phyloP scores from a whole-genome alignment of 2,888 invertebrate genomes.

The Therioaphis trifolii region DNA sequence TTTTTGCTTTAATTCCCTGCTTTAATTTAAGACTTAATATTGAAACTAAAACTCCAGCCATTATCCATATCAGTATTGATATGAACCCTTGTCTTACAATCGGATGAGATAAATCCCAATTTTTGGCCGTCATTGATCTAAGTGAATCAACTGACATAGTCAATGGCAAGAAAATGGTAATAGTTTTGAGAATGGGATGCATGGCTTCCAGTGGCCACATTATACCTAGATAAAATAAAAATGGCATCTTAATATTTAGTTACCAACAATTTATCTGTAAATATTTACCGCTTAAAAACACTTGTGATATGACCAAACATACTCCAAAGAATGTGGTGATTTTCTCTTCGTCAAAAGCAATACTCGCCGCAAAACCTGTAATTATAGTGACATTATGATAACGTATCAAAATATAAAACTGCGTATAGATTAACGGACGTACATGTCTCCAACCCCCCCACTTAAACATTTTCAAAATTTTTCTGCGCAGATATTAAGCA shows the following conservation, averaged over 20 bases:
- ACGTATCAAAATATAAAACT: too few relatives aligned
- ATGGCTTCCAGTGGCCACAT: constrained; percentile 79
- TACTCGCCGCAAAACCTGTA: constrained; percentile 61
- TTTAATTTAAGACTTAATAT: constrained; percentile 70
- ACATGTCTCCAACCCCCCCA: too few relatives aligned
- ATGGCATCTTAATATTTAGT: constrained; percentile 5
- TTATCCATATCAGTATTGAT: constrained; percentile 76
- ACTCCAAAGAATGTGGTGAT: constrained; percentile 64
- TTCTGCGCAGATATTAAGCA: too few relatives aligned
- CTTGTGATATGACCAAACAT: constrained; percentile 64
- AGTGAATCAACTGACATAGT: constrained; percentile 82
- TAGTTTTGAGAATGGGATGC: constrained; percentile 71
- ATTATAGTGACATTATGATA: neutral
- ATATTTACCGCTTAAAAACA: constrained; percentile 65
- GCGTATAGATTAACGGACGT: too few relatives aligned
- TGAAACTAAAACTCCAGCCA: constrained; percentile 72
- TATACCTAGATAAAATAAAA: constrained; percentile 67
- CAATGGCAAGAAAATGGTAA: constrained; percentile 79
- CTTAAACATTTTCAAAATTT: too few relatives aligned
- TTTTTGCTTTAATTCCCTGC: constrained; percentile 46
- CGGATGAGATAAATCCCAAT: constrained; percentile 76
- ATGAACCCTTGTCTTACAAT: constrained; percentile 81
- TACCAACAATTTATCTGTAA: neutral
- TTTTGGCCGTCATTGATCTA: constrained; percentile 80
- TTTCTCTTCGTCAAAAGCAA: constrained; percentile 61